Conservation (phyloP, 2,888 invertebrate genomes). For the Synergus japonicus region DNA sequence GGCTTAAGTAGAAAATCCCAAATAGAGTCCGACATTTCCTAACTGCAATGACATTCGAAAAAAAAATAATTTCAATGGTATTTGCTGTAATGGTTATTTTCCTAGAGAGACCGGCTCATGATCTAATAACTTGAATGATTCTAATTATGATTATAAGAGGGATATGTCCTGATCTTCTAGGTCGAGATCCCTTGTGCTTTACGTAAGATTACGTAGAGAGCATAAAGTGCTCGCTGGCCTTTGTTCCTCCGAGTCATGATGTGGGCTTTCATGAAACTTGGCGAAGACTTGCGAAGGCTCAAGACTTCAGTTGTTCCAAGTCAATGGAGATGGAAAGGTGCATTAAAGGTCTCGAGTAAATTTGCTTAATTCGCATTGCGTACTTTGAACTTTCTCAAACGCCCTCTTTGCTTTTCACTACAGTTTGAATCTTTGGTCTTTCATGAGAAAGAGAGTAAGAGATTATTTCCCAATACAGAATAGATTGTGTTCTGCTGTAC, state of each 20-base stretch:
- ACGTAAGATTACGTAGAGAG: slow-evolving; percentile 64
- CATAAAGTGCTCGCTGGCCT: slow-evolving; percentile 64
- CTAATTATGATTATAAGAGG: not conserved
- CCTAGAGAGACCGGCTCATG: too few species aligned
- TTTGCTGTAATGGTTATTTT: not conserved
- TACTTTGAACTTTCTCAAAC: slow-evolving; percentile 15
- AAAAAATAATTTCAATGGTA: not conserved
- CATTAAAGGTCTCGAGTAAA: slow-evolving; percentile 24
- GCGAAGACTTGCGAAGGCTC: slow-evolving; percentile 53
- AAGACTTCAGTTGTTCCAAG: slow-evolving; percentile 49
- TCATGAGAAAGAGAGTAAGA: not conserved
- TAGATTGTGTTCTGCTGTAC: not conserved
- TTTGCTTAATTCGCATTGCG: slow-evolving; percentile 16
- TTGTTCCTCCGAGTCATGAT: slow-evolving; percentile 63
- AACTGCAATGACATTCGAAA: slow-evolving; percentile 35
- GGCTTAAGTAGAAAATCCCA: slow-evolving; percentile 65
- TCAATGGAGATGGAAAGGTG: slow-evolving; percentile 5
- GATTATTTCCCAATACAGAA: not conserved
- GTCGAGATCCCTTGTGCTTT: slow-evolving; percentile 45
- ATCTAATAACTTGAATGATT: too few species aligned
- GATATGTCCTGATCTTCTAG: not conserved
- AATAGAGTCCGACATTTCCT: slow-evolving; percentile 66
- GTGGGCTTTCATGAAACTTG: slow-evolving; percentile 52
- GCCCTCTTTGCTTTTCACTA: not conserved
- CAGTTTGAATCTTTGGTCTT: not conserved